Conservation (phyloP, 2,797 vertebrate species). For the Protonibea diacanthus region DNA sequence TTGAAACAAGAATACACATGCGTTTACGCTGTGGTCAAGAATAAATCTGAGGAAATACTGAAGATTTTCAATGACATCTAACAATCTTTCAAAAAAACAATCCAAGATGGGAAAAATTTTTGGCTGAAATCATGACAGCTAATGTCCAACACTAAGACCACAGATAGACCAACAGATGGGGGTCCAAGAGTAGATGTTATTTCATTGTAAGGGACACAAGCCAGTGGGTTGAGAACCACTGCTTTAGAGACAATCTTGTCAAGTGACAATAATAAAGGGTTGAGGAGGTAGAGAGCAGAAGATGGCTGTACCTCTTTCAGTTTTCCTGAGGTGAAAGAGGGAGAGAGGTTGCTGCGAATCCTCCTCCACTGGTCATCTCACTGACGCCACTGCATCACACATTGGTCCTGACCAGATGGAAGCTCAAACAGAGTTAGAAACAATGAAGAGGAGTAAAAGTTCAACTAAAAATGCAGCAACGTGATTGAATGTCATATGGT, state of each 20-base stretch:
- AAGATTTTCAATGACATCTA: too few relatives aligned
- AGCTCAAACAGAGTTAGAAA: slow-evolving; percentile 74
- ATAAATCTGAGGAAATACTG: background rate
- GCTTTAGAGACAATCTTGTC: background rate
- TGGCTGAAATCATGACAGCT: too few relatives aligned
- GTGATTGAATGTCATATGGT: background rate
- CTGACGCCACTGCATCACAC: slow-evolving; percentile 70
- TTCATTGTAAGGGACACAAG: background rate
- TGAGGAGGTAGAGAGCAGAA: background rate
- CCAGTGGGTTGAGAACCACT: background rate
- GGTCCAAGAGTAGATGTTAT: too few relatives aligned
- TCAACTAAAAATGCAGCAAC: background rate
- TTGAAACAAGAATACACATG: background rate
- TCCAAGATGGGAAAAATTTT: too few relatives aligned
- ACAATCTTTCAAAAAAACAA: too few relatives aligned
- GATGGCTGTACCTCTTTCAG: slow-evolving; percentile 84
- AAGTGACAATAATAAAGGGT: background rate
- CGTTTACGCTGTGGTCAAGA: background rate
- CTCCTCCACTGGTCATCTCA: slow-evolving; percentile 86
- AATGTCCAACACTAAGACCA: background rate
- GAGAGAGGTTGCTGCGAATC: slow-evolving; percentile 85
- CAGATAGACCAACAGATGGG: background rate
- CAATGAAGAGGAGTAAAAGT: background rate
- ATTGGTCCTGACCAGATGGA: slow-evolving; percentile 80
- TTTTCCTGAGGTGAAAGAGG: slow-evolving; percentile 87